Conservation (phyloP, 2,797 vertebrate genomes). For the Cuculus canorus region DNA sequence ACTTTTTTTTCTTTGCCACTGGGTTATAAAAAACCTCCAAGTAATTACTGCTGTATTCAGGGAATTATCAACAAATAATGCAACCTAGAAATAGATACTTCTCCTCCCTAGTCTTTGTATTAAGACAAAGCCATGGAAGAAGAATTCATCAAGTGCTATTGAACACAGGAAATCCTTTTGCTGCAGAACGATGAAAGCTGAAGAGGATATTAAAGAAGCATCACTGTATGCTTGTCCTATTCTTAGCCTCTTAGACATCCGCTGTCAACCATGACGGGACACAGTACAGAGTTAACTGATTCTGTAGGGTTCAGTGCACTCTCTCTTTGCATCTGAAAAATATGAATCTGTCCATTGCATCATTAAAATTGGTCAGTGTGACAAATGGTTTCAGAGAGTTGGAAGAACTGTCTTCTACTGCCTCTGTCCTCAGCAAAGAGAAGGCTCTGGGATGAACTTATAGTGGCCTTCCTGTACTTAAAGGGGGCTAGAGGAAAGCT, state of each 20-base stretch:
- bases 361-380: background rate
- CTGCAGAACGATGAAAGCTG: background rate
- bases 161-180: background rate
- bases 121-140: slow-evolving; percentile 6
- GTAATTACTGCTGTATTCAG: background rate
- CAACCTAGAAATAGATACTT: background rate
- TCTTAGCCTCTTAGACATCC: background rate
- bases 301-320: background rate
- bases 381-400: background rate
- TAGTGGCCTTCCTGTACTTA: too few relatives aligned
- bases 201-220: background rate
- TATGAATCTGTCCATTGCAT: background rate
- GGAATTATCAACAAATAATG: background rate
- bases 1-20: background rate
- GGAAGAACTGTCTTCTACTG: background rate
- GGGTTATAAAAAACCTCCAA: background rate
- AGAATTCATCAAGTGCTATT: background rate
- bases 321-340: background rate
- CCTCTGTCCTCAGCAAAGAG: background rate
- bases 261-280: background rate
- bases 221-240: background rate
- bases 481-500: too few relatives aligned
- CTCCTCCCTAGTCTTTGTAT: background rate
- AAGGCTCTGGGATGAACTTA: too few relatives aligned
- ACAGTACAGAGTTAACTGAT: background rate